Conservation (phyloP, 2,888 invertebrate species). For the Halictus ligatus region DNA sequence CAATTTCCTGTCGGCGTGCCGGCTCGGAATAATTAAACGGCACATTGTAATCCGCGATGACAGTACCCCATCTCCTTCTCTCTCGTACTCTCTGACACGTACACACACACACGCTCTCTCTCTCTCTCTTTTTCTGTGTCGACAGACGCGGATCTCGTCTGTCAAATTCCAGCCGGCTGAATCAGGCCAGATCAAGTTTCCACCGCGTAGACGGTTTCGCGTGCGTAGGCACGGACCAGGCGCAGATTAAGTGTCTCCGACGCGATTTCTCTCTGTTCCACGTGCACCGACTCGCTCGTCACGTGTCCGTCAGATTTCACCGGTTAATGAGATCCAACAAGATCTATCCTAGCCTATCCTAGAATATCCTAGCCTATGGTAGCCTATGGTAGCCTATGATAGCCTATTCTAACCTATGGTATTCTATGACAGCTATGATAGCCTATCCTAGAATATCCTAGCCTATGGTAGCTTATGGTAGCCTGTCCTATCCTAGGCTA, state of each 20-base stretch:
- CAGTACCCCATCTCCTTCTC: conserved; percentile 21
- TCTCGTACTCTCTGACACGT: background rate
- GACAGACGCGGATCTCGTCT: conserved; percentile 52
- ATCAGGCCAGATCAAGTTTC: conserved; percentile 66
- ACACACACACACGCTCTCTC: too few relatives aligned
- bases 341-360: too few relatives aligned
- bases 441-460: too few relatives aligned
- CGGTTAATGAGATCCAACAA: background rate
- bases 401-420: too few relatives aligned
- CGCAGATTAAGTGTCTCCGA: conserved; percentile 55
- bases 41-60: conserved; percentile 57
- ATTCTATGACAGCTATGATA: too few relatives aligned
- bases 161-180: conserved; percentile 62
- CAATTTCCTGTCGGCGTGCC: conserved; percentile 42
- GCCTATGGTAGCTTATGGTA: too few relatives aligned
- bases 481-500: too few relatives aligned
- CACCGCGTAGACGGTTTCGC: conserved; percentile 59
- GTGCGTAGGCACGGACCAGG: conserved; percentile 61
- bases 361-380: too few relatives aligned
- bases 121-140: background rate
- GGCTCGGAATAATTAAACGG: conserved; percentile 58
- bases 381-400: too few relatives aligned
- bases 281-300: background rate
- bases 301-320: background rate
- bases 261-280: conserved; percentile 48